Evolutionary conservation across 2,888 invertebrate species (phyloP), one percentile per base, ranked within the genome.

Genomic region (Hirtodrosophila trivittata): DNA sequence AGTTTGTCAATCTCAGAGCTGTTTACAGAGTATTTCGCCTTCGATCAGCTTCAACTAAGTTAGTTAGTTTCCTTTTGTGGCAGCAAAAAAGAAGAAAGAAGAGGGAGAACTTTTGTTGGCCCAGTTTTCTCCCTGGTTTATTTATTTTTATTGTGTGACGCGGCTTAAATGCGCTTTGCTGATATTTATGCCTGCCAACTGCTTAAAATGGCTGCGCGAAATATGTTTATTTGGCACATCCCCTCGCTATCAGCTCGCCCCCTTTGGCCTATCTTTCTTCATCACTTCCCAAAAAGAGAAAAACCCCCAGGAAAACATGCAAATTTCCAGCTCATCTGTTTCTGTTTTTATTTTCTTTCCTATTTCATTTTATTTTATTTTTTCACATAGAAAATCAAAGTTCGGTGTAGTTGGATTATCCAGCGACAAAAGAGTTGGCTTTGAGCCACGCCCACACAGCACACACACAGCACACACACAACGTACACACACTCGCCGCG

Each of bases 141-240:
- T 81, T 71, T 77, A 70, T 72, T 70, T 81, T 76, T 80, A 66
- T 84, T 77, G 72, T 84, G 84, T 65, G 72, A 55, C 62, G 46
- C 73, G 66, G 85, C 87, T 82, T 86, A 82, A 77, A 86, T 86
- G 82, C 86, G 85, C 86, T 82, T 86, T 86, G 66, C 86, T 67
- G 73, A 81, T 86, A 86, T 82, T 82, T 86, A 82, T 86, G 82
- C 63, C 74, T 64, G 62, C 66, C 75, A 80, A 83, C 74, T 65
- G 74, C 66, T 83, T 74, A 56, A 63, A 58, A 52, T 49, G 58
- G 64, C 18, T 21, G 43, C 65, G 42, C 58, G 55, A 80, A 80
- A 80, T 84, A 86, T 80, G 77, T 66, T 80, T 80, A 75, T 80
- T 69, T 83, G 18, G 18, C 18, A 21, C 18, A 2, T 18, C n/a